A percentile compares a stretch with the other conserved stretches of the same genome.
Evolutionary conservation across 1,140 invertebrate genomes (phyloP).

Genomic region (Drosophila pallidifrons): DNA sequence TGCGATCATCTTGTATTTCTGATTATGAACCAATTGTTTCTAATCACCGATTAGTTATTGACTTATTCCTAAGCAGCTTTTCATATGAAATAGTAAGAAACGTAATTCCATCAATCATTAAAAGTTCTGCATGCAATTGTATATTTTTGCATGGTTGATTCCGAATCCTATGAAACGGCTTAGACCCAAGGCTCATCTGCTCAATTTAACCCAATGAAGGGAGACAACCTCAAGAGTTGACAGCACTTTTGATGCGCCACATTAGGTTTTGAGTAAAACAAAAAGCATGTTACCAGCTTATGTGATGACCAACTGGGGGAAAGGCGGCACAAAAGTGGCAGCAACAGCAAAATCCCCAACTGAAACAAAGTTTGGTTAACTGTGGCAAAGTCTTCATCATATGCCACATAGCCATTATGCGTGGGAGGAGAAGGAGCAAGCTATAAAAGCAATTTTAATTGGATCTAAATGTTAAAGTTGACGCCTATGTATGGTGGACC

Average conservation of each 20-base stretch:
- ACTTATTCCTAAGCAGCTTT: not conserved
- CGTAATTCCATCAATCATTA: constrained; percentile 38
- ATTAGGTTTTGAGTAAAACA: constrained; percentile 62
- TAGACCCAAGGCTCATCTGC: constrained; percentile 23
- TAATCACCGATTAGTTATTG: not conserved
- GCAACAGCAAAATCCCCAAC: constrained; percentile 5
- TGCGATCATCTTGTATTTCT: no score
- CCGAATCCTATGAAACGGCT: constrained; percentile 29
- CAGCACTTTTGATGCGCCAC: constrained; percentile 44
- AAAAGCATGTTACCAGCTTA: constrained; percentile 58
- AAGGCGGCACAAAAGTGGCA: not conserved
- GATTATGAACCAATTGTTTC: not conserved
- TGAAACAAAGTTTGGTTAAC: constrained; percentile 22
- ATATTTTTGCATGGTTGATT: constrained; percentile 28
- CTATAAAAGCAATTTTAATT: constrained; percentile 79
- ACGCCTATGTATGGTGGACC: constrained; percentile 28
- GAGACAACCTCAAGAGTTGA: constrained; percentile 44
- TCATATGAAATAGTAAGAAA: constrained; percentile 2
- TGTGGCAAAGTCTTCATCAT: constrained; percentile 31
- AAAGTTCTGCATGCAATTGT: constrained; percentile 18
- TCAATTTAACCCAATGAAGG: constrained; percentile 36
- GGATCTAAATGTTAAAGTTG: constrained; percentile 72
- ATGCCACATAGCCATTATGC: constrained; percentile 19
- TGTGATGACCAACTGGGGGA: constrained; percentile 39
- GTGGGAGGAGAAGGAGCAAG: not conserved